Percentiles rank a stretch among this genome's conserved stretches.
These are phyloP conservation scores for Bombus haemorrhoidalis DNA, from an alignment of 1,140 invertebrate genomes.

Conservation along the genomic window DNA sequence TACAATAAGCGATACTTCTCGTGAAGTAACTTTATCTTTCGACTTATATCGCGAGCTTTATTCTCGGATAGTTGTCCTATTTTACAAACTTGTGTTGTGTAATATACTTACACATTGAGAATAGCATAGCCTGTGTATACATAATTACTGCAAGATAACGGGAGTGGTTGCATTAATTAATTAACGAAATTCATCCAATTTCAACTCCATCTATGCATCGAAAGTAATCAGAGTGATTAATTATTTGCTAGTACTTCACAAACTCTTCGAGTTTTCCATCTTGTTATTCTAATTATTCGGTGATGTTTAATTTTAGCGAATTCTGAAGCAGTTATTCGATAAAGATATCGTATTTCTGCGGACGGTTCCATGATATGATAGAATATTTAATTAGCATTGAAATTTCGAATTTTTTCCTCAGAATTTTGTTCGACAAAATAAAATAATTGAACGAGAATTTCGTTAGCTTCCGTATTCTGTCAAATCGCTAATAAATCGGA, in stretches of 20 bases:
- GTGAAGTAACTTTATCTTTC: no score
- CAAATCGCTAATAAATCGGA: constrained; percentile 61
- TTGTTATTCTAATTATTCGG: background rate
- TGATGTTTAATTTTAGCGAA: background rate
- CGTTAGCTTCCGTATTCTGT: constrained; percentile 34
- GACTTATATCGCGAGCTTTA: background rate
- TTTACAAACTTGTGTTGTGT: background rate
- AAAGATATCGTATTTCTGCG: background rate
- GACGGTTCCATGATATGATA: background rate
- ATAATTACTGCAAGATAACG: background rate
- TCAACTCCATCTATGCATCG: background rate
- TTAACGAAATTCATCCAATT: constrained; percentile 6
- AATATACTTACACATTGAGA: background rate
- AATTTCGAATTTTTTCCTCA: background rate
- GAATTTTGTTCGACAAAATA: background rate
- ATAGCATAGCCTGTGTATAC: background rate
- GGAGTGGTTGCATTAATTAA: constrained; percentile 15
- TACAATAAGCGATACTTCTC: no score
- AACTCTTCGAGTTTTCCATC: background rate
- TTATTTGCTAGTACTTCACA: background rate
- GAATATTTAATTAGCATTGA: background rate
- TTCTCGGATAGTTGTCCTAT: background rate
- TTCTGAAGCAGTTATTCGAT: background rate
- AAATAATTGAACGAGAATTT: background rate
- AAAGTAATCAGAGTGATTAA: constrained; percentile 15